Evolutionary conservation across 2,797 vertebrate species (phyloP).

Genomic region (Cetoscarus ocellatus): DNA sequence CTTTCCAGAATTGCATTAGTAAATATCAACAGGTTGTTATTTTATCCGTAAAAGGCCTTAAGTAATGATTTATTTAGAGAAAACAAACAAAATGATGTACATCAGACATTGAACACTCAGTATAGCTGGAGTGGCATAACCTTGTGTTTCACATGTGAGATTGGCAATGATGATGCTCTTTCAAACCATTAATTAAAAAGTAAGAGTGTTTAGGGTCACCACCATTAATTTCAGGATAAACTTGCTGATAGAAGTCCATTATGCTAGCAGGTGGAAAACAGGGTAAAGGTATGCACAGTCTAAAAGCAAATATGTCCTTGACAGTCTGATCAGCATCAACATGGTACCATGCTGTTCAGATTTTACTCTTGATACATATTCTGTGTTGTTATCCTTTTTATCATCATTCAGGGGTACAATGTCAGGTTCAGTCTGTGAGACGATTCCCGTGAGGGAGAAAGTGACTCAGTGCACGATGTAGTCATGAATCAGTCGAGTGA

Average conservation of each 20-base stretch:
- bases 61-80: too few relatives aligned
- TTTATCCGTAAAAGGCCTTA: too few relatives aligned
- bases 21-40: too few relatives aligned
- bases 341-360: not conserved
- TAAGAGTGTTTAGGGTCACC: too few relatives aligned
- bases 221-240: too few relatives aligned
- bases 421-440: slow-evolving; percentile 48
- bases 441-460: slow-evolving; percentile 63
- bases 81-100: too few relatives aligned
- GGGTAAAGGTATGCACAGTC: not conserved
- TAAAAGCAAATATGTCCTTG: not conserved
- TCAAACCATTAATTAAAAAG: too few relatives aligned
- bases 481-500: slow-evolving; percentile 71
- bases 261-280: not conserved
- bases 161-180: too few relatives aligned
- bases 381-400: slow-evolving; percentile 9
- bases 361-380: not conserved
- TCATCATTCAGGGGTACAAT: slow-evolving; percentile 11
- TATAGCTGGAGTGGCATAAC: too few relatives aligned
- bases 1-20: too few relatives aligned
- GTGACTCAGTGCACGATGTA: slow-evolving; percentile 66
- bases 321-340: not conserved
- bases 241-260: not conserved
- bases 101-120: too few relatives aligned
- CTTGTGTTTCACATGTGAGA: too few relatives aligned